Base-by-base conservation (phyloP, 2,797 vertebrate genomes). In the Pipistrellus nathusii region DNA sequence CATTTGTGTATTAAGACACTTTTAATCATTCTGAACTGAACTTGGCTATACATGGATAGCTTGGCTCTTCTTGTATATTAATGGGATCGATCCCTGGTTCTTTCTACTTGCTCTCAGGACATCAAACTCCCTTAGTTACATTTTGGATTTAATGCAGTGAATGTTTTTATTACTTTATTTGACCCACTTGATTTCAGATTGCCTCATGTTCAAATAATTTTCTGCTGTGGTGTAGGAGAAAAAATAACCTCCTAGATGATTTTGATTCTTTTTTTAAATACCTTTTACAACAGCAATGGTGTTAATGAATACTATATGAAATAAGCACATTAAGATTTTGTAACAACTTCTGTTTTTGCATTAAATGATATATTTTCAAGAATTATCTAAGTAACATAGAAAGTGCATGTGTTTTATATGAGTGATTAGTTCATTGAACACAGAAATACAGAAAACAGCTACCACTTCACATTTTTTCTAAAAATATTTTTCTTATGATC, bases 401-500 rank as follows among this genome's bases (percentile, higher is more conserved):
- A 86, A 53, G 32, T 85, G 0, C 6, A 68, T 78, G 11, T 91
- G 20, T 27, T 92, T 87, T 85, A 1, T 21, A 78, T 83, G 48
- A 87, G 35, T 75, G 35, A 78, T 85, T 66, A 77, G 76, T 64
- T 90, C 4, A 64, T 38, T 85, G n/a, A 85, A 95, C 82, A 91
- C 71, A 4, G 78, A 94, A 90, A 64, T 85, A 51, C 27, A 71
- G 41, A 83, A 93, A 88, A 83, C 3, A 48, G 15, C 53, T 3
- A 88, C 8, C 11, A 77, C 77, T 48, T 73, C 14, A 69, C 17
- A 78, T 68, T 81, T 3, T 83, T 85, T 83, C 41, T 90, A 44
- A 66, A 85, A 84, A 64, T 64, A 80, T 72, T 80, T 84, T 94
- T 88, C 51, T 93, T 72, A 32, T 21, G 13, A 90, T 69, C n/a